Base-by-base conservation (phyloP, 1,140 invertebrate genomes). In the Andricus grossulariae region DNA sequence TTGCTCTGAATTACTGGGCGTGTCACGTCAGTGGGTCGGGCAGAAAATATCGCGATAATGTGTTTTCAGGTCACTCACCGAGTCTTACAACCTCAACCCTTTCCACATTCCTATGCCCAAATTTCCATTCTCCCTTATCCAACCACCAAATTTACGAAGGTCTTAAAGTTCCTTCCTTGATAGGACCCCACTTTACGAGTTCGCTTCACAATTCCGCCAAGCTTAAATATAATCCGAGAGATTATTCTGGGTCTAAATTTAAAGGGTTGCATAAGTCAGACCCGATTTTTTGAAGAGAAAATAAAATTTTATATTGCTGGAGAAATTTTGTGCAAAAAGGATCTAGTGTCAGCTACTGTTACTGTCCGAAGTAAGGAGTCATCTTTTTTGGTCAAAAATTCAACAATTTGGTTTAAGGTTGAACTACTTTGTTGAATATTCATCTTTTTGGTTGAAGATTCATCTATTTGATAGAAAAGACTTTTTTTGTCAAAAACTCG, bases 31-130 rank as follows among this genome's bases (percentile, higher is more conserved):
- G 84, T 87, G 84, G 85, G 86, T 86, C 85, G 82, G 45, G 79
- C 74, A 79, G 72, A 82, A 79, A 79, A 74, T 84, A 80, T 82
- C 82, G 79, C 77, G 85, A 86, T 85, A 85, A 85, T 84, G 82
- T 85, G 81, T 87, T 88, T 87, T 85, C 87, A 83, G 86, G 86
- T 87, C 86, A 85, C 66, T 82, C 82, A 79, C 72, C 78, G 83
- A 51, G 18, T 76, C 66, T 15, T 74, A 78, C 77, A 74, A 45
- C 54, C 52, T 25, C 18, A 32, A 66, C 60, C 60, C 60, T 13
- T 66, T n/a, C 60, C 60, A 66, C 25, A 66, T 66, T 66, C 60
- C 60, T 39, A 7, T 66, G 32, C 15, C 5, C 60, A 66, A 66
- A 66, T 45, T 39, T 66, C 60, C 25, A 51, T 72, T 32, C 7